Conservation (phyloP, 1,140 invertebrate genomes). For the Camponotus floridanus region DNA sequence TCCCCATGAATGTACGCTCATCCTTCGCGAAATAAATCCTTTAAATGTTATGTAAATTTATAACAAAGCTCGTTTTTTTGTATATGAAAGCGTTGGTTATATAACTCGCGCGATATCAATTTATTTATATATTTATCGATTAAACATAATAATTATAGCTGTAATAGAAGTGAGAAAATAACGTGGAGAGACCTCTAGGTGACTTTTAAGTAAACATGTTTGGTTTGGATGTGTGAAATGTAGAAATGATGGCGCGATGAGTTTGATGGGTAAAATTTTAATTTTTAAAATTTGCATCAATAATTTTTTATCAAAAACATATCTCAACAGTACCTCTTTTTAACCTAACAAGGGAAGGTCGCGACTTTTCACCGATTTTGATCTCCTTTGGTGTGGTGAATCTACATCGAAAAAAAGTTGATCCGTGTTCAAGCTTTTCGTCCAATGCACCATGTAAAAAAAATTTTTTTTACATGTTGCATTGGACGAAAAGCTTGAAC, state of each 20-base stretch:
- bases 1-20: neutral
- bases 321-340: too few relatives aligned
- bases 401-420: too few relatives aligned
- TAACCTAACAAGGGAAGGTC: too few relatives aligned
- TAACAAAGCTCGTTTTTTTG: neutral
- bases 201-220: neutral
- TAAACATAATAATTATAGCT: constrained; percentile 4
- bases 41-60: neutral
- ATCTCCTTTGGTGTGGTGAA: too few relatives aligned
- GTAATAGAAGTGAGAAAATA: constrained; percentile 13
- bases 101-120: constrained; percentile 14
- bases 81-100: neutral
- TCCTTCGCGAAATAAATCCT: neutral
- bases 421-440: too few relatives aligned
- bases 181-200: neutral
- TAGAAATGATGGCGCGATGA: neutral
- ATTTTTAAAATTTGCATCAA: neutral
- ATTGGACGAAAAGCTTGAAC: too few relatives aligned
- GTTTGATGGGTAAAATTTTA: neutral
- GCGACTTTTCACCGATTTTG: too few relatives aligned
- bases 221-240: neutral
- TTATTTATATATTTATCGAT: constrained; percentile 35
- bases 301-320: neutral
- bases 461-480: too few relatives aligned
- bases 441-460: too few relatives aligned